Evolutionary conservation across 92 coral and sea anemone genomes (phyloP), one percentile per base, ranked within the genome.

Genomic region (Micromussa lordhowensis): DNA sequence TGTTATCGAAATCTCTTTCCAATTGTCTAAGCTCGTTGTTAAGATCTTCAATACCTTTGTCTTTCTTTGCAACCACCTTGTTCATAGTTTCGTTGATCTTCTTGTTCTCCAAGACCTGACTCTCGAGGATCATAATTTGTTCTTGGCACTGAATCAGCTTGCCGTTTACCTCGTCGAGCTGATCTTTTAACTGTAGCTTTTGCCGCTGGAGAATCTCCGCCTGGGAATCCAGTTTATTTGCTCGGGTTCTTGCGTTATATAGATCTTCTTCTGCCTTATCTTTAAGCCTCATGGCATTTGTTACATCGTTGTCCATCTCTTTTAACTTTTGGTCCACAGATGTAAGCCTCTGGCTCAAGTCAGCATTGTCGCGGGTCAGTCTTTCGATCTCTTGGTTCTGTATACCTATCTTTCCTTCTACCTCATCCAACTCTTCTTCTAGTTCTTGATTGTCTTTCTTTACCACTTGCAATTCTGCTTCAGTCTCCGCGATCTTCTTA

Each of bases 361-460:
- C 93, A 30, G 84, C 69, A 71, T 85, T 91, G 78, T 95, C 96
- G 13, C 91, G 92, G 9, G 92, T 89, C 69, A 94, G 87, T 63
- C 94, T 85, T 59, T 97, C 98, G 53, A 97, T 94, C 75, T 97
- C 93, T 44, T 86, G 87, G 49, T 87, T 92, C 40, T 93, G 93
- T 26, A 35, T 51, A 1, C 92, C 87, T 2, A 95, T 91, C 74
- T 89, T 89, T 53, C 83, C 89, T 75, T 95, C 98, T 36, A 93
- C 92, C 24, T 93, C 96, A 78, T 97, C 99, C 36, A 97, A 88
- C 38, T 97, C 96, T 38, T 90, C 93, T 75, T 97, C 98, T 15
- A 97, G 80, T 79, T 97, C 96, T 77, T 97, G 96, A 78, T 96
- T 94, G 69, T 96, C 92, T 90, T 95, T 97, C 81, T 80, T 90